Percentiles rank a stretch among this genome's conserved stretches.
Evolutionary conservation across 2,888 invertebrate genomes (phyloP).

Genomic region (Eutolmus rufibarbis): DNA sequence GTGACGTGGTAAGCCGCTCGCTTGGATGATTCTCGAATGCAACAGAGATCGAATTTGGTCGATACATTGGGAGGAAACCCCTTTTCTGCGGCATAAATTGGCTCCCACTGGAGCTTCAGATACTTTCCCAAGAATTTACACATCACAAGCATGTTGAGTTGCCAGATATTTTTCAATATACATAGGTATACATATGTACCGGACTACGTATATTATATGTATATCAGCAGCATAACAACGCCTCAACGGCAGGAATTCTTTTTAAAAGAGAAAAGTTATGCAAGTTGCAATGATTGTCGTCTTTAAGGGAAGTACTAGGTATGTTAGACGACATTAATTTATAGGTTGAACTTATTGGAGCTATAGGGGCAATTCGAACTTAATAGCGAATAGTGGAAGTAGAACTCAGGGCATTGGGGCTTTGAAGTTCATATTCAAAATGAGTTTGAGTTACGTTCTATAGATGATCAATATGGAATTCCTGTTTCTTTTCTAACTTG

Average conservation of each 20-base stretch:
- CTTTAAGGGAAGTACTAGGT: neutral
- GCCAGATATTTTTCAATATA: neutral
- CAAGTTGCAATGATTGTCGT: neutral
- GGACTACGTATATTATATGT: neutral
- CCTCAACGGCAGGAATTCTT: neutral
- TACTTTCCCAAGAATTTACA: neutral
- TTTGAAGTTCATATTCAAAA: neutral
- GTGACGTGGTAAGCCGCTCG: neutral
- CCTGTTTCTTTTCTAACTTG: too few relatives aligned
- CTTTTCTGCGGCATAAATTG: neutral
- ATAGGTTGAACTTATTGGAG: neutral
- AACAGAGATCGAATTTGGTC: neutral
- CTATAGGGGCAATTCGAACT: neutral
- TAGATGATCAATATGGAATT: too few relatives aligned
- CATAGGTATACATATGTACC: neutral
- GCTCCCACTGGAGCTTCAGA: neutral
- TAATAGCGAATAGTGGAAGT: neutral
- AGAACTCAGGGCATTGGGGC: neutral
- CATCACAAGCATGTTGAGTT: neutral
- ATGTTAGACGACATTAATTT: neutral
- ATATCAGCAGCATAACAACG: neutral
- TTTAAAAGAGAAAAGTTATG: neutral
- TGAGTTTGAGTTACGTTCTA: too few relatives aligned
- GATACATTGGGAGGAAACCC: neutral
- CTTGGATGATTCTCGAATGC: neutral